Evolutionary conservation across 2,797 vertebrate species (phyloP).

Genomic region (Sebastes minor): DNA sequence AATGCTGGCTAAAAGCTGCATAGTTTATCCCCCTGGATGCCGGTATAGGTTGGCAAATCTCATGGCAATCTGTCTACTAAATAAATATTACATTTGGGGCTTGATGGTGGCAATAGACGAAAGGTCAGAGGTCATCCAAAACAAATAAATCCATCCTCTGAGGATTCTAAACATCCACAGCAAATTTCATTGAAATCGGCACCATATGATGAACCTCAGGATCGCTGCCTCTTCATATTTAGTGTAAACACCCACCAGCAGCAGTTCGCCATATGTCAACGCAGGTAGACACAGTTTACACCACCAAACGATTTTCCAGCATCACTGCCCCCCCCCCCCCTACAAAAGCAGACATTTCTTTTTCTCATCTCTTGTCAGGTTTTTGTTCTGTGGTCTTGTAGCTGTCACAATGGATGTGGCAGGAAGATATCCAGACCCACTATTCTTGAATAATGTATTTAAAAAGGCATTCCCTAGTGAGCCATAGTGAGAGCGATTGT

Average conservation of each 20-base stretch:
- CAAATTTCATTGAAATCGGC: neutral
- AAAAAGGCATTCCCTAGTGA: neutral
- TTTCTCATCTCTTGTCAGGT: neutral
- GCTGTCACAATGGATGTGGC: neutral
- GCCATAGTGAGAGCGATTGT: neutral
- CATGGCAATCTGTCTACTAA: neutral
- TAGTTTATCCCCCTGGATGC: neutral
- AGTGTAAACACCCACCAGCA: constrained; percentile 14
- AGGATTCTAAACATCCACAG: neutral
- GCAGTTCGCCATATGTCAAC: neutral
- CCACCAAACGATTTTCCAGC: neutral
- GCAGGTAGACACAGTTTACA: constrained; percentile 12
- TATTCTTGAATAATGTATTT: neutral
- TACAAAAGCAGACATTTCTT: neutral
- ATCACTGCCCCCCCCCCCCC: neutral
- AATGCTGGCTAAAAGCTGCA: neutral
- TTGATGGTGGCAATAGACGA: neutral
- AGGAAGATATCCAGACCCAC: constrained; percentile 21
- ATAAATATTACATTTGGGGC: neutral
- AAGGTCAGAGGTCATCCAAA: neutral
- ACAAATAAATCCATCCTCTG: neutral
- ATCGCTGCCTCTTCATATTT: neutral
- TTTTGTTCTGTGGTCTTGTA: constrained; percentile 19
- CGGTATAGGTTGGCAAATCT: neutral
- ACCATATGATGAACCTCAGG: neutral